Evolutionary conservation across 2,113 vertebrate genomes (phyloP).

Genomic region (Paradoxurus hermaphroditus): DNA sequence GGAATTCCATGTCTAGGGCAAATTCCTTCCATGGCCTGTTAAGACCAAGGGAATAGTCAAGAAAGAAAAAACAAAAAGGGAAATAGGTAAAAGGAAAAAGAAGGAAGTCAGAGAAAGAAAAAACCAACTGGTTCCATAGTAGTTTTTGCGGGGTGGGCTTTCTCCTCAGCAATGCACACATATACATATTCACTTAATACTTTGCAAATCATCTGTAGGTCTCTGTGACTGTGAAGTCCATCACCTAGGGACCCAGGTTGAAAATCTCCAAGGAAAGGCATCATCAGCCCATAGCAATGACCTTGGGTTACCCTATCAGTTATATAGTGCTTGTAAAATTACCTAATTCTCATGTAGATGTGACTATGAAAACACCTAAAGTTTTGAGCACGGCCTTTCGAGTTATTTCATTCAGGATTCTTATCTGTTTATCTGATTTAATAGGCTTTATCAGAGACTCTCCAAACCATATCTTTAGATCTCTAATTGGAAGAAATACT

Average conservation of each 20-base stretch:
- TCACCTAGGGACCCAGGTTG: background rate
- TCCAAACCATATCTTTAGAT: background rate
- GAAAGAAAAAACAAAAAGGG: background rate
- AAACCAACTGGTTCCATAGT: background rate
- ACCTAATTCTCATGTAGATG: background rate
- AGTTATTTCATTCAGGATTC: constrained; percentile 2
- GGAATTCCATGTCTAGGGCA: background rate
- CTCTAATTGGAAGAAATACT: constrained; percentile 43
- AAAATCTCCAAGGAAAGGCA: background rate
- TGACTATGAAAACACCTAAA: background rate
- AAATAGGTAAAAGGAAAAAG: background rate
- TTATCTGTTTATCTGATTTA: background rate
- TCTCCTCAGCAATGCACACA: background rate
- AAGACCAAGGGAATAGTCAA: background rate
- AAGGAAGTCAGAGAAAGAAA: background rate
- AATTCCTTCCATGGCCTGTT: background rate
- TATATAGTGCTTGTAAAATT: background rate
- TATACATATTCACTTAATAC: background rate
- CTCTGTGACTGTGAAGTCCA: too few species aligned
- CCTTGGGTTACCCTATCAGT: background rate
- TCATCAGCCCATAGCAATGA: background rate
- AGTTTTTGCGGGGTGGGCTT: background rate
- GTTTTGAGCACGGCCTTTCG: background rate
- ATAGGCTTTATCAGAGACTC: background rate
- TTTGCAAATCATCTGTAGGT: background rate